Conservation (phyloP, 2,888 invertebrate genomes). For the Mesorhabditis spiculigera region DNA sequence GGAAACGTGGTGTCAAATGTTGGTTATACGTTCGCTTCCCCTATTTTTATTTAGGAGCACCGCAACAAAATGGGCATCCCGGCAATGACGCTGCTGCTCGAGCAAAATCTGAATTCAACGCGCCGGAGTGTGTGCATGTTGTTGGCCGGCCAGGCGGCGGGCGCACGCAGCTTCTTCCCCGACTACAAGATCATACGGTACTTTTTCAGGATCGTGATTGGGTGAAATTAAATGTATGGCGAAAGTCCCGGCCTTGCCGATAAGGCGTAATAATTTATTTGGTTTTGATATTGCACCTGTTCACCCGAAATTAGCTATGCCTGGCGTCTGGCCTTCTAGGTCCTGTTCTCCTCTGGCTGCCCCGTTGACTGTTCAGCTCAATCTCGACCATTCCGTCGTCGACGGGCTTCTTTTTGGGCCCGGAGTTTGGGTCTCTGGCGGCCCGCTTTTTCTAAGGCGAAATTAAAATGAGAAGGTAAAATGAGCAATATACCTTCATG, state of each 20-base stretch:
- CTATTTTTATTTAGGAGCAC: constrained; percentile 31
- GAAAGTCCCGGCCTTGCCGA: no score
- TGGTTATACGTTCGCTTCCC: constrained; percentile 3
- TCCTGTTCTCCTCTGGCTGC: neutral
- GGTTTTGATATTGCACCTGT: no score
- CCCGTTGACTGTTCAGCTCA: constrained; percentile 30
- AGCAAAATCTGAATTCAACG: constrained; percentile 42
- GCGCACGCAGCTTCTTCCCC: no score
- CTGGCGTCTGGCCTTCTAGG: neutral
- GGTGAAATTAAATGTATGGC: no score
- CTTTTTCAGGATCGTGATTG: no score
- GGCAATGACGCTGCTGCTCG: constrained; percentile 54
- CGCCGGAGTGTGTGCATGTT: neutral
- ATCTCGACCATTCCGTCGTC: constrained; percentile 48
- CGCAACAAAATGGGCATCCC: constrained; percentile 56
- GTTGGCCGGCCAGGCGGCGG: neutral
- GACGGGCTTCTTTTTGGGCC: constrained; percentile 18
- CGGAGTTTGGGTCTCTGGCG: neutral
- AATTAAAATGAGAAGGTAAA: neutral
- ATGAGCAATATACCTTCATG: constrained; percentile 25
- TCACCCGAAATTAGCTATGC: no score
- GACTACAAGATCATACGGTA: no score
- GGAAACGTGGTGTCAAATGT: constrained; percentile 46
- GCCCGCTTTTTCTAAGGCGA: constrained; percentile 1
- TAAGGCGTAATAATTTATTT: no score